These are phyloP conservation scores for Tinea trinotella DNA, from an alignment of 2,888 invertebrate genomes.

Conservation along the genomic window DNA sequence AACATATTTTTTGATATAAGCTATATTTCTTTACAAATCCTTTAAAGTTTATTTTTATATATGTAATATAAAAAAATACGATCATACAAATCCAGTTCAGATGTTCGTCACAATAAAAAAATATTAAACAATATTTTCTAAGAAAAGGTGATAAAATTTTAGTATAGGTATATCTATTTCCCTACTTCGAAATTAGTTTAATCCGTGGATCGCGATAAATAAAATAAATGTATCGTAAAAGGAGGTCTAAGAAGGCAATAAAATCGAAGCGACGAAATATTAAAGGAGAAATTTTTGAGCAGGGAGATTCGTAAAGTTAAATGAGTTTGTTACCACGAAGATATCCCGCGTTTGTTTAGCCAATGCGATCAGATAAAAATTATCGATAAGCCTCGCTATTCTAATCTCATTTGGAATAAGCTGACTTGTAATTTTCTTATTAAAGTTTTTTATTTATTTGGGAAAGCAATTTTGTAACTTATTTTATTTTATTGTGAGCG, in stretches of 20 bases:
- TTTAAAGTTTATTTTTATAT: no score
- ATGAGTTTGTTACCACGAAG: constrained; percentile 62
- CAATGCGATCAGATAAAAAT: constrained; percentile 56
- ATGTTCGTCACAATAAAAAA: no score
- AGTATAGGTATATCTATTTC: not conserved
- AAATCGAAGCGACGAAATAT: constrained; percentile 59
- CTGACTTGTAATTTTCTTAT: not conserved
- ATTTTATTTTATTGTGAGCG: no score
- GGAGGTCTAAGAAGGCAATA: constrained; percentile 52
- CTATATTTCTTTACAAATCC: no score
- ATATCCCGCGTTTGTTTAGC: constrained; percentile 50
- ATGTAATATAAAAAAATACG: no score
- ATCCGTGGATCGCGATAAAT: constrained; percentile 51
- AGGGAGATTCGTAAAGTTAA: constrained; percentile 61
- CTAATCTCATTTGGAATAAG: constrained; percentile 14
- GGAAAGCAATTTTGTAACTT: no score
- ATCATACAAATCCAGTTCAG: no score
- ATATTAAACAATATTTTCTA: no score
- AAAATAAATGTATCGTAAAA: constrained; percentile 59
- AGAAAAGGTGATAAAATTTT: no score
- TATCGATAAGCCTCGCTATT: constrained; percentile 29
- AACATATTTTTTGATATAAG: no score
- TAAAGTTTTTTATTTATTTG: not conserved
- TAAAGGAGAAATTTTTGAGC: constrained; percentile 53
- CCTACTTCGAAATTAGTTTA: constrained; percentile 29